These are phyloP conservation scores for Epinotia brunnichana DNA, from an alignment of 2,888 invertebrate genomes.

Conservation along the genomic window DNA sequence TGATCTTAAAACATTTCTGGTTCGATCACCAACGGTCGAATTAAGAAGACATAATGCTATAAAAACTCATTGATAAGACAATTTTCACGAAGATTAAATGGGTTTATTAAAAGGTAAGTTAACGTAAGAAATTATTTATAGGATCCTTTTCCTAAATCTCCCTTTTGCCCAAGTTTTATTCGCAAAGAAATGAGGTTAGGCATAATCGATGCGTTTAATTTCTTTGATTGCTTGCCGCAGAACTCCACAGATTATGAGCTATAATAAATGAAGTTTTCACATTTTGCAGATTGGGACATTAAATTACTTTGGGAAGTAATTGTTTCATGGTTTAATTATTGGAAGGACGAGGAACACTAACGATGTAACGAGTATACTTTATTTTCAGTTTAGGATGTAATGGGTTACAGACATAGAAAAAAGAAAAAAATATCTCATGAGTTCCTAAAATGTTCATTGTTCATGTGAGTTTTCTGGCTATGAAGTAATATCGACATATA, in stretches of 20 bases:
- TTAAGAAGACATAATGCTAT: not conserved
- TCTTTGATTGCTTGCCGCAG: conserved; percentile 44
- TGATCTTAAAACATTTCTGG: not conserved
- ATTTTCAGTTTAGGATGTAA: not conserved
- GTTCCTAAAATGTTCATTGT: no score
- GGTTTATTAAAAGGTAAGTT: conserved; percentile 25
- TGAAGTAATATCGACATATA: no score
- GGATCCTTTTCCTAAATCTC: conserved; percentile 38
- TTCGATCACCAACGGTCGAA: not conserved
- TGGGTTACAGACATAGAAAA: not conserved
- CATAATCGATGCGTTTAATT: conserved; percentile 47
- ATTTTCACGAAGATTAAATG: conserved; percentile 27
- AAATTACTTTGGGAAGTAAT: conserved; percentile 12
- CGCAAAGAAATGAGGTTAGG: conserved; percentile 43
- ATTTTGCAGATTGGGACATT: conserved; percentile 21
- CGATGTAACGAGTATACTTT: not conserved
- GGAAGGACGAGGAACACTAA: not conserved
- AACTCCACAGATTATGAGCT: conserved; percentile 31
- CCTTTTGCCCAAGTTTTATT: conserved; percentile 39
- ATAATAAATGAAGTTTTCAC: conserved; percentile 44
- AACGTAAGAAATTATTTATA: conserved; percentile 43
- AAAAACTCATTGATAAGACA: conserved; percentile 18
- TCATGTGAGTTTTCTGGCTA: no score
- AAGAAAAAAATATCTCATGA: no score
- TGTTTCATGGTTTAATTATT: not conserved